Percentiles rank a stretch among this genome's conserved stretches.
Conservation (phyloP, 2,113 vertebrate genomes). For the Vimba vimba region DNA sequence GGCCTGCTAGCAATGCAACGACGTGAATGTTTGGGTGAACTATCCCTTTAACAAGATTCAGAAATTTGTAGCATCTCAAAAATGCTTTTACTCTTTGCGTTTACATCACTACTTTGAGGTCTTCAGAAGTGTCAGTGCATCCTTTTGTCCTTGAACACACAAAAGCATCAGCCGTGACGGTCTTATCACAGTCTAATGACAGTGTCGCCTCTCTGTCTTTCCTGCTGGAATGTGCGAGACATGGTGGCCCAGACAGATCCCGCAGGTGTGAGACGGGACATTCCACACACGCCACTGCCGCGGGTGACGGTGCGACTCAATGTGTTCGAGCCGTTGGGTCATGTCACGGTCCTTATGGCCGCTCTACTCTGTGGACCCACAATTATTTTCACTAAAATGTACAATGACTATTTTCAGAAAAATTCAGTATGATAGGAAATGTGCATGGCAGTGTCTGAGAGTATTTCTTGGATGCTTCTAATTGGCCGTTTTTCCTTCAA, state of each 20-base stretch:
- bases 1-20: neutral
- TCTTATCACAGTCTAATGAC: neutral
- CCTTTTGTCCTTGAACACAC: neutral
- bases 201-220: neutral
- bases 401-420: neutral
- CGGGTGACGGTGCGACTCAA: neutral
- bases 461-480: neutral
- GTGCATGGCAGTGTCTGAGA: neutral
- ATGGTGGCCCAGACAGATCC: slow-evolving; percentile 11
- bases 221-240: slow-evolving; percentile 15
- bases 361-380: neutral
- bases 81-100: neutral
- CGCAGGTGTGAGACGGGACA: slow-evolving; percentile 17
- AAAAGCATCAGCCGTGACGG: neutral
- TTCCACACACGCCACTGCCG: slow-evolving; percentile 16
- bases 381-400: neutral
- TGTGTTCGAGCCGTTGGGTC: neutral
- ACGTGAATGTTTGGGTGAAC: neutral
- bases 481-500: neutral
- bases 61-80: neutral
- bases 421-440: neutral
- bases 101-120: neutral
- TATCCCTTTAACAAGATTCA: neutral
- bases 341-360: neutral
- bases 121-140: neutral